These are phyloP conservation scores for Nephrotoma guestfalica DNA, from an alignment of 2,888 invertebrate genomes.

Conservation along the genomic window DNA sequence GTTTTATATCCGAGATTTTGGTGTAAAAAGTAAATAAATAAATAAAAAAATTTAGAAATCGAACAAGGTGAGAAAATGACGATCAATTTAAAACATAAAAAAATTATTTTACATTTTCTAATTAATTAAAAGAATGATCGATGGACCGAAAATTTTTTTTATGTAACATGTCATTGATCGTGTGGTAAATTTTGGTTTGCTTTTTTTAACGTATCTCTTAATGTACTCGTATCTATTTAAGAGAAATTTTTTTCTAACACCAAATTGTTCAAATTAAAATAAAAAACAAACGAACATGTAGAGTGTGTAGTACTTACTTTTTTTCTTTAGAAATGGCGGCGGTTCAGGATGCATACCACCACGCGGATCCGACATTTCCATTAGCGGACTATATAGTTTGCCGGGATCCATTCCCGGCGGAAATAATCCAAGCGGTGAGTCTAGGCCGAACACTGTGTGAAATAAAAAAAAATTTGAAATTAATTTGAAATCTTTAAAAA, in stretches of 20 bases:
- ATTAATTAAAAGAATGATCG: constrained; percentile 4
- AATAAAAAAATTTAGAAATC: constrained; percentile 1
- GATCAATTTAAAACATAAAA: neutral
- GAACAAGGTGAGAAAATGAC: constrained; percentile 4
- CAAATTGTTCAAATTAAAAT: neutral
- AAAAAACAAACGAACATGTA: neutral
- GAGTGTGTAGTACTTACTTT: constrained; percentile 45
- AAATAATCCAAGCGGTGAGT: constrained; percentile 58
- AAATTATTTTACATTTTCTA: neutral
- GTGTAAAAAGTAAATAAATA: neutral
- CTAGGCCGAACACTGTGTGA: constrained; percentile 55
- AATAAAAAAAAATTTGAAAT: neutral
- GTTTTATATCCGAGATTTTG: neutral
- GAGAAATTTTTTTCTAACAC: neutral
- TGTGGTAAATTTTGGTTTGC: neutral
- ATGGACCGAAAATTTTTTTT: constrained; percentile 3
- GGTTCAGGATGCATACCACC: constrained; percentile 48
- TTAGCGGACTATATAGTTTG: constrained; percentile 53
- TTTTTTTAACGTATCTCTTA: neutral
- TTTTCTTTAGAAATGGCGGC: constrained; percentile 59
- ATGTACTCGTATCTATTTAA: neutral
- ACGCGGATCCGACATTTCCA: constrained; percentile 59
- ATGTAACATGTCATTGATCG: constrained; percentile 2
- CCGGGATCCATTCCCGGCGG: constrained; percentile 61
- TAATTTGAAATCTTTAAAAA: constrained; percentile 13